Conservation (phyloP, 2,113 vertebrate genomes). For the rabbit (Oryctolagus cuniculus) region mOryCun1.1 NC_091451.1:7920001-7920500, state of each 20-base stretch:
- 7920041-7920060: neutral
- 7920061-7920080: neutral
- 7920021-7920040: neutral
- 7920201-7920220: neutral
- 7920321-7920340: constrained; percentile 9
- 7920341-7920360: too few species aligned
- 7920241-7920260: neutral
- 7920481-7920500: too few species aligned
- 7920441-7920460: too few species aligned
- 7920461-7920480: too few species aligned
- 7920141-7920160: neutral
- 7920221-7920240: neutral
- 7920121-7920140: neutral
- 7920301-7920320: neutral
- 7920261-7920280: constrained; percentile 14
- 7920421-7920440: too few species aligned
- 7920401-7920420: too few species aligned
- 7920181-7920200: neutral
- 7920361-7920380: too few species aligned
- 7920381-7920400: too few species aligned
- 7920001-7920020: neutral
- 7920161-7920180: neutral
- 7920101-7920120: neutral
- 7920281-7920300: neutral
- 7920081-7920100: neutral